These are phyloP conservation scores for Acrobasis suavella DNA, from an alignment of 2,888 invertebrate genomes.

Conservation along the genomic window DNA sequence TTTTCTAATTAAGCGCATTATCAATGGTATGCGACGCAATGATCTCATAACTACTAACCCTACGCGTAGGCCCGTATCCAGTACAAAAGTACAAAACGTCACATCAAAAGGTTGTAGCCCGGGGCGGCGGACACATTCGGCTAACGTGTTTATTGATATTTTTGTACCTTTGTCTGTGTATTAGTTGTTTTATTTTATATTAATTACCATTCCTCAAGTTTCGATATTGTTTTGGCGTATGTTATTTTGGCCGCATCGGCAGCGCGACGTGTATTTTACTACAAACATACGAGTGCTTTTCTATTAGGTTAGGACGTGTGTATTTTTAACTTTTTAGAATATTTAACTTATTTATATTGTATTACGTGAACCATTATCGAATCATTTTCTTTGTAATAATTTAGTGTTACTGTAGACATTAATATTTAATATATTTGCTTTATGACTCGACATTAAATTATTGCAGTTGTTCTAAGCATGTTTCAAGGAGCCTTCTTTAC, in stretches of 20 bases:
- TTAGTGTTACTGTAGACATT: slow-evolving; percentile 78
- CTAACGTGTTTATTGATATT: slow-evolving; percentile 66
- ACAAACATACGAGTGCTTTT: slow-evolving; percentile 76
- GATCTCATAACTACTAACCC: slow-evolving; percentile 82
- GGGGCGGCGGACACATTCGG: slow-evolving; percentile 43
- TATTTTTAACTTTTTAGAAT: slow-evolving; percentile 82
- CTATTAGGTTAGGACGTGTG: slow-evolving; percentile 81
- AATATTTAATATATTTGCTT: slow-evolving; percentile 82
- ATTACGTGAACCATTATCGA: slow-evolving; percentile 78
- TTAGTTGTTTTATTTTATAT: slow-evolving; percentile 67
- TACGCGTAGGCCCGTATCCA: slow-evolving; percentile 64
- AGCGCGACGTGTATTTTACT: slow-evolving; percentile 49
- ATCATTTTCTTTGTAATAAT: slow-evolving; percentile 80
- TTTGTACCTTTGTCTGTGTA: slow-evolving; percentile 78
- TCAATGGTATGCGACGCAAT: slow-evolving; percentile 67
- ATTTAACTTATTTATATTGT: slow-evolving; percentile 82
- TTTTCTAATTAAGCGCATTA: slow-evolving; percentile 77
- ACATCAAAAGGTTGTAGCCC: slow-evolving; percentile 33
- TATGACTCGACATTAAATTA: slow-evolving; percentile 72
- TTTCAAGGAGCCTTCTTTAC: slow-evolving; percentile 71
- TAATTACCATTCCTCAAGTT: slow-evolving; percentile 69
- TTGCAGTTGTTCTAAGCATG: slow-evolving; percentile 72
- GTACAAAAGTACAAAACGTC: slow-evolving; percentile 77
- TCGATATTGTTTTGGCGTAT: slow-evolving; percentile 63
- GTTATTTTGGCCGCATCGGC: slow-evolving; percentile 45